Evolutionary conservation across 2,797 vertebrate genomes (phyloP), one percentile per base, ranked within the genome.

Genomic region (Otolemur crassicaudatus): DNA sequence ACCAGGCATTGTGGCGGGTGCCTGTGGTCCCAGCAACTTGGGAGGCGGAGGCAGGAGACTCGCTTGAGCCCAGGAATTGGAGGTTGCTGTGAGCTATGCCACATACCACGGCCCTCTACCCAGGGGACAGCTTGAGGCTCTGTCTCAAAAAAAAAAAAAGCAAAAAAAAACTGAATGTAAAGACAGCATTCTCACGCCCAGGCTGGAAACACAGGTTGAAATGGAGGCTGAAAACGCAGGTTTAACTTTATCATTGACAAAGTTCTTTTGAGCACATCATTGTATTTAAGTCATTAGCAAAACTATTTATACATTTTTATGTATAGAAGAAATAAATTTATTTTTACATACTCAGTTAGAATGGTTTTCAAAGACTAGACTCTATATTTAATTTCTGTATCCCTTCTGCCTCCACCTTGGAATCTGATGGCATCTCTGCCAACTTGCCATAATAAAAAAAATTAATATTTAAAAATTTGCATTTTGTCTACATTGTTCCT

Each of bases 391-490:
- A 87, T 20, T 43, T 87, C 53, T 29, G 10, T 31, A 5, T 85
- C 1, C 12, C 22, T 75, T 6, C 4, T 5, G 13, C 31, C 16
- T 19, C 23, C 2, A 91, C 16, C 43, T 56, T 81, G 46, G 4
- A 83, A 19, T 20, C 7, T 70, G 37, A 87, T 92, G 37, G 43
- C 65, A 40, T 60, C 29, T 80, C 37, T 87, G 17, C 2, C 22
- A 90, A 56, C 9, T 75, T 63, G 37, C 0, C n/a, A 87, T 63
- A 19, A 69, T 80, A 27, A 91, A 27, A 90, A 84, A 90, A 49
- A 61, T n/a, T 90, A 92, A 87, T 90, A 89, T 84, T 94, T 61
- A 53, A 7, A 90, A 92, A 61, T 85, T 92, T 92, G 53, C 25
- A 85, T 72, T 84, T 94, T 8, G 85, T 77, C 17, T 84, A 1